Evolutionary conservation across 2,797 vertebrate species (phyloP).

Genomic region (Sebastes umbrosus): DNA sequence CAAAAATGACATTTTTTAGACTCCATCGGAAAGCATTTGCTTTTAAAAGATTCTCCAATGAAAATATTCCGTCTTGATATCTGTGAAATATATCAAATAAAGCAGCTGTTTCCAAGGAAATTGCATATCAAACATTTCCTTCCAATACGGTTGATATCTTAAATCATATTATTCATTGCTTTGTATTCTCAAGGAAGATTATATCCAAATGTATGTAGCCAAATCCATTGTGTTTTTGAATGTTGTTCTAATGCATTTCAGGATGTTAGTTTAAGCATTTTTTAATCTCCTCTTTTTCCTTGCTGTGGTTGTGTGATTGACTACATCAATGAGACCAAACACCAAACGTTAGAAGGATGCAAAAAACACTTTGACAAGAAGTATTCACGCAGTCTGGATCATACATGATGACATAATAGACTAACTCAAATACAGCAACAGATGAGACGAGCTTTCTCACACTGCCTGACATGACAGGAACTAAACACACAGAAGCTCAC

Average conservation of each 20-base stretch:
- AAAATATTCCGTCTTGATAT: not conserved
- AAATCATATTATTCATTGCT: fast-evolving
- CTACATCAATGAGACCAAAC: not conserved
- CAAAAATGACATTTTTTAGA: not conserved
- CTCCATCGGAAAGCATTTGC: not conserved
- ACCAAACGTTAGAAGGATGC: not conserved
- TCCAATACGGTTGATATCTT: not conserved
- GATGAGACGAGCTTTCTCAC: not conserved
- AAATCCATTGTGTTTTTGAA: too few relatives aligned
- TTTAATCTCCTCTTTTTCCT: not conserved
- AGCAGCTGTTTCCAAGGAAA: not conserved
- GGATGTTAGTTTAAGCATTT: not conserved
- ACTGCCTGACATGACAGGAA: not conserved
- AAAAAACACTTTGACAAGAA: not conserved
- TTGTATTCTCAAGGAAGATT: not conserved
- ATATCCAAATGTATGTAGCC: not conserved
- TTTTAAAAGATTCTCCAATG: not conserved
- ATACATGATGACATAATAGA: not conserved
- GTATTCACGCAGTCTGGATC: not conserved
- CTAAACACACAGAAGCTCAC: not conserved
- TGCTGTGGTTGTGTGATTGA: not conserved
- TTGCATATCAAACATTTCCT: not conserved
- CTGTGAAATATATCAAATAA: not conserved
- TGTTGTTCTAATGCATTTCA: not conserved
- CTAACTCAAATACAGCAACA: not conserved